Conservation (phyloP, 1,140 invertebrate genomes). For the Lasioglossum albipes region DNA sequence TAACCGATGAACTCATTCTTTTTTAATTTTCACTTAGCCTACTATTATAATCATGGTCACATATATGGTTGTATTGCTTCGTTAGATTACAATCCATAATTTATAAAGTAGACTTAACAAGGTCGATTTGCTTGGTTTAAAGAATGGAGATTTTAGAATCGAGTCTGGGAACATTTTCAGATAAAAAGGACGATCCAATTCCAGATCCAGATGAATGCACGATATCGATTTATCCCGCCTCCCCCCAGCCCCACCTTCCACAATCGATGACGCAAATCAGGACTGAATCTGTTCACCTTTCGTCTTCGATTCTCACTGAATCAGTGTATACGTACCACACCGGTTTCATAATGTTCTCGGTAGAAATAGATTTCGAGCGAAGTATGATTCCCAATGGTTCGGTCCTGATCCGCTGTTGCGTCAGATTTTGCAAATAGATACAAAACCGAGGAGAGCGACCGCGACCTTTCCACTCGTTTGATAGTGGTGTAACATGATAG, state of each 20-base stretch:
- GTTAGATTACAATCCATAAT: too few species aligned
- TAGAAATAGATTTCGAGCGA: slow-evolving; percentile 41
- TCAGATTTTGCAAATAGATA: slow-evolving; percentile 28
- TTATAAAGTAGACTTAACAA: too few species aligned
- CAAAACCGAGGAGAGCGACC: slow-evolving; percentile 3
- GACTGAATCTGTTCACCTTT: slow-evolving; percentile 30
- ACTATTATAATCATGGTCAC: too few species aligned
- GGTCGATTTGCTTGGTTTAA: too few species aligned
- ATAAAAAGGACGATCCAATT: neutral
- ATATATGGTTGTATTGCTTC: too few species aligned
- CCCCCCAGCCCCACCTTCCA: slow-evolving; percentile 3
- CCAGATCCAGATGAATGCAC: neutral
- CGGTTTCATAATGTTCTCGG: slow-evolving; percentile 18
- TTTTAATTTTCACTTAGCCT: too few species aligned
- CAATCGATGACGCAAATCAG: slow-evolving; percentile 30
- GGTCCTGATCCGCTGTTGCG: neutral
- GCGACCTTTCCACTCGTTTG: slow-evolving; percentile 13
- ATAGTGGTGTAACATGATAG: too few species aligned
- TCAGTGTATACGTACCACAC: neutral
- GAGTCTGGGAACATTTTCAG: too few species aligned
- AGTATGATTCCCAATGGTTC: slow-evolving; percentile 13
- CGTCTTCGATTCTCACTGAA: slow-evolving; percentile 39
- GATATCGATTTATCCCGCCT: slow-evolving; percentile 1
- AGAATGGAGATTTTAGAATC: too few species aligned
- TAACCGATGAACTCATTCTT: too few species aligned